These are phyloP conservation scores for Percopsis omiscomaycus DNA, from an alignment of 2,797 vertebrate species.

Conservation along the genomic window DNA sequence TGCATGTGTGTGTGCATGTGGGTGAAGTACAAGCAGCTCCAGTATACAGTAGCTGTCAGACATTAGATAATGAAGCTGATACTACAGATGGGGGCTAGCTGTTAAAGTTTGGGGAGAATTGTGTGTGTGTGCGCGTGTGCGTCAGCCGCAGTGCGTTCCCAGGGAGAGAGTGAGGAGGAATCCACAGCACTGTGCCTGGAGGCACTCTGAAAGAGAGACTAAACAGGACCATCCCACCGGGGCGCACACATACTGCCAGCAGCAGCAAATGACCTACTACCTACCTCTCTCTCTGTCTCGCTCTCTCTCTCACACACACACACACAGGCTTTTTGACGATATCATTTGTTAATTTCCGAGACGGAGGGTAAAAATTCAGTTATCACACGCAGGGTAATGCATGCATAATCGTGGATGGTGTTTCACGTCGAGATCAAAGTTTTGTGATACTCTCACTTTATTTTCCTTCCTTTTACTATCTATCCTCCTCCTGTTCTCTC, in stretches of 20 bases:
- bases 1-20: conserved; percentile 1
- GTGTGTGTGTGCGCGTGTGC: conserved; percentile 14
- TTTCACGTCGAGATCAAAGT: too few species aligned
- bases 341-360: too few species aligned
- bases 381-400: neutral
- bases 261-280: conserved; percentile 85
- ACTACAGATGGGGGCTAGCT: neutral
- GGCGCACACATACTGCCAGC: conserved; percentile 80
- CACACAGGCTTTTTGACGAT: neutral
- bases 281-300: conserved; percentile 4
- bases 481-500: neutral
- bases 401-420: too few species aligned
- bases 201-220: conserved; percentile 86
- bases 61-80: neutral
- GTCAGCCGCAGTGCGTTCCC: conserved; percentile 67
- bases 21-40: neutral
- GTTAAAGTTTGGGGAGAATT: neutral
- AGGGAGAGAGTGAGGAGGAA: conserved; percentile 81
- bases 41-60: too few species aligned
- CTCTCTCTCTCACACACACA: conserved; percentile 11
- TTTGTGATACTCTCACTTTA: too few species aligned
- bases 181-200: conserved; percentile 82
- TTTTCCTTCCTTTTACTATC: too few species aligned
- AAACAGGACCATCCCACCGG: conserved; percentile 88
- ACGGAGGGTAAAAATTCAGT: too few species aligned